Evolutionary conservation across 2,888 invertebrate genomes (phyloP).

Genomic region (Luffia ferchaultella): DNA sequence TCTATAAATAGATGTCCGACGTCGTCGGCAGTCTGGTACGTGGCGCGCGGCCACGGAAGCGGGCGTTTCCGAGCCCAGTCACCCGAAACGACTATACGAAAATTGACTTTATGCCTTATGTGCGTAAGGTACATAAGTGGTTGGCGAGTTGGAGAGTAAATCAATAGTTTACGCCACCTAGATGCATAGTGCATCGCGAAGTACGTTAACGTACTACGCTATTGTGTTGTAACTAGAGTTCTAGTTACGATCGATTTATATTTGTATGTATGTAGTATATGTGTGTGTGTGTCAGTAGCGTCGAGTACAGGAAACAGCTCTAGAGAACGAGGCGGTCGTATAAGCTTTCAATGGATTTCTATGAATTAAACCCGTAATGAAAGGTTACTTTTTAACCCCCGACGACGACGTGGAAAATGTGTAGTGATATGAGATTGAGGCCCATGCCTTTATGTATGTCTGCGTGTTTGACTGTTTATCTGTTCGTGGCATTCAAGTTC

Average conservation of each 20-base stretch:
- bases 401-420: too few relatives aligned
- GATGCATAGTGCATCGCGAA: neutral
- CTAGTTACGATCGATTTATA: neutral
- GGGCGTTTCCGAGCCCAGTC: neutral
- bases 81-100: neutral
- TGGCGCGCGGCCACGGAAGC: neutral
- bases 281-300: neutral
- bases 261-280: too few relatives aligned
- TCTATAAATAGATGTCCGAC: constrained; percentile 3
- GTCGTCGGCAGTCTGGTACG: neutral
- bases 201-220: neutral
- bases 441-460: constrained; percentile 3
- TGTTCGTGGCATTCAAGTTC: too few relatives aligned
- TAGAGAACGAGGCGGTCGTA: neutral
- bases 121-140: neutral
- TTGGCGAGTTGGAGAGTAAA: neutral
- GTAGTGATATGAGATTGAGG: constrained; percentile 9
- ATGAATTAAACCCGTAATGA: neutral
- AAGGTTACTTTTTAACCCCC: too few relatives aligned
- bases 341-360: neutral
- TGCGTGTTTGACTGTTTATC: constrained; percentile 7
- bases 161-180: neutral
- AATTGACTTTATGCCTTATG: neutral
- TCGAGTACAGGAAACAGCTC: neutral
- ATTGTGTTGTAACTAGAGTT: neutral